Evolutionary conservation across 2,888 invertebrate species (phyloP), one percentile per base, ranked within the genome.

Genomic region (Volucella bombylans): DNA sequence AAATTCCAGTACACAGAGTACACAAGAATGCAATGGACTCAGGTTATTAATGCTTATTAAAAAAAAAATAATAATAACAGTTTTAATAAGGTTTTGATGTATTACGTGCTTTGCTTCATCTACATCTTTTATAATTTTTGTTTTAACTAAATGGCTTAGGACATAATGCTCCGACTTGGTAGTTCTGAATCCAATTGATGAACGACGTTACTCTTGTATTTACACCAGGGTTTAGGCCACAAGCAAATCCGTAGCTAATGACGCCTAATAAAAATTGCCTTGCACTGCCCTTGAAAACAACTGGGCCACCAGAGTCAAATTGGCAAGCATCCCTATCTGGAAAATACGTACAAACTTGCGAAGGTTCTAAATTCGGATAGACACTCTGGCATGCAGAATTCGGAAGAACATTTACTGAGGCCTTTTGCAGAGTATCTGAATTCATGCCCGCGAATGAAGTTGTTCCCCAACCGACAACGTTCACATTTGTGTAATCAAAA

Each of bases 161-260:
- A 15, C 85, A 85, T 6, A 85, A 52, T 0, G 10, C 18, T 38
- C 65, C 74, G 0, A 57, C 49, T 3, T 65, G 11, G 62, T 89
- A 89, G 4, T 87, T 86, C 50, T 90, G 88, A 54, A 95, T 92
- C 94, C 94, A 95, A 15, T 91, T 88, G 1, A 94, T 81, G 88
- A 92, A 93, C 1, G 92, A 90, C 4, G 93, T 93, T 3, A 94
- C 91, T 74, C 93, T 91, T 0, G 93, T 93, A 89, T 94, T 94
- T 1, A 94, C 90, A n/a, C 92, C 92, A 0, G 94, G 93, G 9
- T 87, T 88, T 23, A 82, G 87, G 0, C 92, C 94, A 88, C 95
- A 95, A 14, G 88, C 90, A 0, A 88, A 85, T 14, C 95, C 94
- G 86, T 88, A 92, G 57, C 93, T 93, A 64, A 94, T 93, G 12